These are phyloP conservation scores for Vespertilio murinus DNA, from an alignment of 2,797 vertebrate species.

Conservation along the genomic window DNA sequence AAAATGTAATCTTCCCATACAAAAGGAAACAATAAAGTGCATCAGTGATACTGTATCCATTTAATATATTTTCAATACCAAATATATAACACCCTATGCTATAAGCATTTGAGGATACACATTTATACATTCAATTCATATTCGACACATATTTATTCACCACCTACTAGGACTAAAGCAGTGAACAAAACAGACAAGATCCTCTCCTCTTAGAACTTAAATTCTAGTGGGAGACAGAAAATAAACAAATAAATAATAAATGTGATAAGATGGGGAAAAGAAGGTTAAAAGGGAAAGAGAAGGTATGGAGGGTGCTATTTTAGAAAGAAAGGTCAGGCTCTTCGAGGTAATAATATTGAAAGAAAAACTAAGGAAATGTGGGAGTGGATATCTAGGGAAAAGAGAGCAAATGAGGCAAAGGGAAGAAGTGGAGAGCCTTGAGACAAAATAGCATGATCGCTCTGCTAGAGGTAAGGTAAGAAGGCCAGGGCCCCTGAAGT, in stretches of 20 bases:
- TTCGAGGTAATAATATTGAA: not conserved
- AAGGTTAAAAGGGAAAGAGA: not conserved
- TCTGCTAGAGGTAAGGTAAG: not conserved
- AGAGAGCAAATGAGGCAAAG: not conserved
- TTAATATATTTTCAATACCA: not conserved
- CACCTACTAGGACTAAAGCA: not conserved
- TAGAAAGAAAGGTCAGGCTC: not conserved
- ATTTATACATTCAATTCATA: not conserved
- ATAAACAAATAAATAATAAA: constrained; percentile 4
- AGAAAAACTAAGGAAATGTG: not conserved
- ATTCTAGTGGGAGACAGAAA: not conserved
- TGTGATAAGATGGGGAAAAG: not conserved
- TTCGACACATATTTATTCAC: not conserved
- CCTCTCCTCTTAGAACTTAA: not conserved
- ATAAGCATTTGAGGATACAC: not conserved
- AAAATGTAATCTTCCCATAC: not conserved
- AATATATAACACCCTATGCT: not conserved
- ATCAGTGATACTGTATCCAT: not conserved
- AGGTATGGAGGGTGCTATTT: not conserved
- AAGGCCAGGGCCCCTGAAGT: not conserved
- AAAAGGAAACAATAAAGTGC: not conserved
- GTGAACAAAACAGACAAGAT: not conserved
- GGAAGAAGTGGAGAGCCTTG: not conserved
- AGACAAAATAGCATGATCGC: not conserved
- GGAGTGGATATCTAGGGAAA: not conserved